Evolutionary conservation across 35 echinoderm and acorn worm genomes (phyloP), one percentile per base, ranked within the genome.

Genomic region (Eucidaris tribuloides): DNA sequence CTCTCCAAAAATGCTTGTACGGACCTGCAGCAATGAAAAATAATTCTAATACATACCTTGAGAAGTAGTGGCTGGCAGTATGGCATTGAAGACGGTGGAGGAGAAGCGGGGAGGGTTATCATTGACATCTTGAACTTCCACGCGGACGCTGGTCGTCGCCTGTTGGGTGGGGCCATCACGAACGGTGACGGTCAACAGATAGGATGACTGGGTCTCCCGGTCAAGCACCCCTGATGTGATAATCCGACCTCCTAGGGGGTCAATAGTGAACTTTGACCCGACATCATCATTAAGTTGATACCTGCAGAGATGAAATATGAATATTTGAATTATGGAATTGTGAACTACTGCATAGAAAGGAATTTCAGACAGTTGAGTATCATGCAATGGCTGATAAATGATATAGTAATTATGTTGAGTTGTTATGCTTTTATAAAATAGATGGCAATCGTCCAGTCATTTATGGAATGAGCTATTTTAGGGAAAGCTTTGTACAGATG

Each of bases 201-300:
- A 99, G 2, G 45, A 84, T 7, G 78, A 34, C 65, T 93, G 87
- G 15, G 68, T 62, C 43, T 99, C 96, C 14, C 96, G 63, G 45
- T 99, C 91, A 4, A 99, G 57, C 41, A 65, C 71, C 35, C 90
- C 91, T 33, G 82, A 43, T 45, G 90, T 80, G 27, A 90, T 80
- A 35, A 99, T 92, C 28, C 89, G 63, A 7, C 96, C 96, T 5
- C 82, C 86, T 20, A 99, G 48, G 4, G 86, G 91, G 65, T 93
- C 54, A 33, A 99, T 99, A 57, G 90, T 92, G 59, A 99, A 99
- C 74, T 93, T 89, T 44, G 61, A 81, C 36, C 86, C 90, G 1
- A 97, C 83, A 41, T 91, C 89, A 62, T 66, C 77, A 59, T 92
- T 85, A 18, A 97, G 79, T 74, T 76, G 81, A 62, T 97, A 97